A percentile compares a stretch with the other conserved stretches of the same genome.
Conservation (phyloP, 2,113 vertebrate species). For the Callopanchax toddi region DNA sequence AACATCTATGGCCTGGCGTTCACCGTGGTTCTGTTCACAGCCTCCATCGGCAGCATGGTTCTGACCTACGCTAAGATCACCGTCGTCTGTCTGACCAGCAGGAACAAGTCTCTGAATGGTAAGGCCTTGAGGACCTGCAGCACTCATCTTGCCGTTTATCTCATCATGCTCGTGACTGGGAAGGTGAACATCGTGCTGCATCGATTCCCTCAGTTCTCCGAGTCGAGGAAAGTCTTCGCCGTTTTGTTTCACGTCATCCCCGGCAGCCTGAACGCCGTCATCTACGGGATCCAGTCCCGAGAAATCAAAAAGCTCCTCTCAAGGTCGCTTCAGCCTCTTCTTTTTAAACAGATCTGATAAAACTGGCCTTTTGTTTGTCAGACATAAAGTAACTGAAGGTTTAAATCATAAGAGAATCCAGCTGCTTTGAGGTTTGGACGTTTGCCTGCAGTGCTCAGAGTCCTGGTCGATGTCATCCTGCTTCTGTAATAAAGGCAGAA, state of each 20-base stretch:
- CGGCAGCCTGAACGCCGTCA: conserved; percentile 54
- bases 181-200: conserved; percentile 29
- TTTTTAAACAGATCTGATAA: too few species aligned
- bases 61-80: conserved; percentile 60
- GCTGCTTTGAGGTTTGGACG: too few species aligned
- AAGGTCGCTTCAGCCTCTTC: too few species aligned
- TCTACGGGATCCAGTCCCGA: conserved; percentile 60
- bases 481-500: too few species aligned
- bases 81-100: conserved; percentile 52
- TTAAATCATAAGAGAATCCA: too few species aligned
- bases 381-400: too few species aligned
- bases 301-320: conserved; percentile 40
- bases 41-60: conserved; percentile 55
- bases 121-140: conserved; percentile 68
- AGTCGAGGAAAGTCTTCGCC: conserved; percentile 33
- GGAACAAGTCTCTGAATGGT: conserved; percentile 57
- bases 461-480: too few species aligned
- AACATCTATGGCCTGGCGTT: conserved; percentile 58
- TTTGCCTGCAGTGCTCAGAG: too few species aligned
- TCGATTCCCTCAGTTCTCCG: conserved; percentile 40
- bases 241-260: conserved; percentile 57
- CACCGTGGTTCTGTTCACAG: conserved; percentile 38
- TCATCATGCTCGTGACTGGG: conserved; percentile 45
- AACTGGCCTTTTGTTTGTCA: too few species aligned
- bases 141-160: conserved; percentile 56